These are phyloP conservation scores for Galbula dea DNA, from an alignment of 2,113 vertebrate species.

Conservation along the genomic window DNA sequence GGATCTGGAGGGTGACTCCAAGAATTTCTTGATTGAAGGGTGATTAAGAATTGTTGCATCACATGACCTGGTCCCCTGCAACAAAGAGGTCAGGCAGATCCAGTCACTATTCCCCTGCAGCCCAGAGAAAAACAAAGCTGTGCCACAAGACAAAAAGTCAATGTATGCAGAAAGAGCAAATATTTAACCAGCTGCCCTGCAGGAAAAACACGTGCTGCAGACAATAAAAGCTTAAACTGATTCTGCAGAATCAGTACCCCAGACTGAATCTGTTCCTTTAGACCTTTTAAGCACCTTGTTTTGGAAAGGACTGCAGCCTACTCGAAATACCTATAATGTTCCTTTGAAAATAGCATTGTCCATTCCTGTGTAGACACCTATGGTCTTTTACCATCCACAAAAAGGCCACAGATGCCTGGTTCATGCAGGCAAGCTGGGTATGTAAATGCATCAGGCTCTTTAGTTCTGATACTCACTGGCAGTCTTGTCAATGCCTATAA, in stretches of 20 bases:
- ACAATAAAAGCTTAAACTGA: neutral
- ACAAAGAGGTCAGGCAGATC: neutral
- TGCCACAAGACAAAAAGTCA: neutral
- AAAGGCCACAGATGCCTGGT: neutral
- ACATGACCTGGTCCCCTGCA: conserved; percentile 79
- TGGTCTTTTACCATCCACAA: neutral
- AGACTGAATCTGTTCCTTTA: neutral
- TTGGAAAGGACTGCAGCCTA: neutral
- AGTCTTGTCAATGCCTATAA: neutral
- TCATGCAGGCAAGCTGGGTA: neutral
- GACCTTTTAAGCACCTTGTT: neutral
- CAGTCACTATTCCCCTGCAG: neutral
- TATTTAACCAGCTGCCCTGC: conserved; percentile 3
- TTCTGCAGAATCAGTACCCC: neutral
- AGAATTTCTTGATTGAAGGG: conserved; percentile 92
- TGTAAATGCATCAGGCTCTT: neutral
- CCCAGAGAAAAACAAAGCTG: neutral
- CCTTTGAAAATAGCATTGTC: neutral
- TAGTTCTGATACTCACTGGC: neutral
- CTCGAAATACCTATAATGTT: neutral
- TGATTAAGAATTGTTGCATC: conserved; percentile 91
- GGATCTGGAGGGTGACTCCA: conserved; percentile 93
- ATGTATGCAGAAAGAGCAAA: neutral
- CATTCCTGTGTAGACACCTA: neutral
- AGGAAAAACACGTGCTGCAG: neutral